These are phyloP conservation scores for Corynorhinus townsendii DNA, from an alignment of 2,113 vertebrate species.

Conservation along the genomic window DNA sequence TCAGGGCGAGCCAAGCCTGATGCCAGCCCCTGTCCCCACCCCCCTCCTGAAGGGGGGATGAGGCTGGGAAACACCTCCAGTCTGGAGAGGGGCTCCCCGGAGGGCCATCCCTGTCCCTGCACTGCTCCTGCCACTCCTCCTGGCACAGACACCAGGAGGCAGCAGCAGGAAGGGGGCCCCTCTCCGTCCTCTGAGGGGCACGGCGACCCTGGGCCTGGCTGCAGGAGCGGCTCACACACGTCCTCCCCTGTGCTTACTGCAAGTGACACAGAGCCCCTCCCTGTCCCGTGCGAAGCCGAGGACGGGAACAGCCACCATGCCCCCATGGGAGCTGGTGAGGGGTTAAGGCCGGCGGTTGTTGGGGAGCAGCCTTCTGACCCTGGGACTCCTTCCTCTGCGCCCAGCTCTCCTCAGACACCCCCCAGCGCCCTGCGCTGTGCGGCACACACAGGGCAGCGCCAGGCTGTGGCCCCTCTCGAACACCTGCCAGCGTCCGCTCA, in stretches of 20 bases:
- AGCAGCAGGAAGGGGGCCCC: neutral
- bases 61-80: neutral
- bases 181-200: conserved; percentile 45
- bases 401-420: neutral
- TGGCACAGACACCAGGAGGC: neutral
- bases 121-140: neutral
- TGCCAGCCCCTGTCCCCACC: accelerated
- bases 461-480: conserved; percentile 83
- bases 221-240: conserved; percentile 42
- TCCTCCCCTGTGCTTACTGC: conserved; percentile 66
- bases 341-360: conserved; percentile 68
- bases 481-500: conserved; percentile 51
- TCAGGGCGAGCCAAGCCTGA: neutral
- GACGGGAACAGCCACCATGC: conserved; percentile 62
- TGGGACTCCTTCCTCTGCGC: neutral
- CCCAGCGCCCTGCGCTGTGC: conserved; percentile 82
- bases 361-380: conserved; percentile 58
- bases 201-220: neutral
- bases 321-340: conserved; percentile 49
- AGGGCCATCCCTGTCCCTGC: neutral
- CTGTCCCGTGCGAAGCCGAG: conserved; percentile 44
- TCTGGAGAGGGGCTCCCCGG: neutral
- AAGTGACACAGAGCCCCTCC: neutral
- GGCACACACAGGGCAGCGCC: conserved; percentile 85
- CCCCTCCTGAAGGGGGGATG: neutral